phyloP scores from a whole-genome alignment of 2,113 vertebrate species.

The Siphamia tubifer region DNA sequence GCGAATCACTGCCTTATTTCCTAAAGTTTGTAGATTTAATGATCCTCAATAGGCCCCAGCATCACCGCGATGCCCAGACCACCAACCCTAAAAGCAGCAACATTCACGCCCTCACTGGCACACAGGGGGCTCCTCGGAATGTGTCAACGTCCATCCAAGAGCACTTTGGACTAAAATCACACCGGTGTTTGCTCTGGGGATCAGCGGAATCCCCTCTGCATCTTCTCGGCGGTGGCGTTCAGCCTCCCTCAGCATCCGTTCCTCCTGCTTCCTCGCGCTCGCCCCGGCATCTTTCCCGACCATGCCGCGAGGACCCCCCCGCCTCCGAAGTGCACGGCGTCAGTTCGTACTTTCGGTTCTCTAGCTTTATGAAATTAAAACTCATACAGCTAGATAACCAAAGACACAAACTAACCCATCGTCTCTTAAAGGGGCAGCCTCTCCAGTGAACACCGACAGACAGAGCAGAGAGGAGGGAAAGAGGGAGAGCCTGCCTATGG shows the following conservation, averaged over 20 bases:
- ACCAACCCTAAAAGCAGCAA: neutral
- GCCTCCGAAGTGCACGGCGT: slow-evolving; percentile 73
- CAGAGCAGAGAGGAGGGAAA: neutral
- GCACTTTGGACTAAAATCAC: slow-evolving; percentile 3
- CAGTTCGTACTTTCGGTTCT: slow-evolving; percentile 97
- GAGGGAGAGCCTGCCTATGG: slow-evolving; percentile 30
- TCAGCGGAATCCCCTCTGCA: slow-evolving; percentile 3
- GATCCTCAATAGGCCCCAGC: slow-evolving; percentile 27
- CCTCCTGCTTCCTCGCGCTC: slow-evolving; percentile 27
- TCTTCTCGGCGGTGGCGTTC: slow-evolving; percentile 38
- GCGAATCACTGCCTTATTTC: neutral
- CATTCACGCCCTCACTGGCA: slow-evolving; percentile 30
- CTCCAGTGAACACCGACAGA: slow-evolving; percentile 46
- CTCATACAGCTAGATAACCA: slow-evolving; percentile 99
- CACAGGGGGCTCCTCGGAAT: slow-evolving; percentile 20
- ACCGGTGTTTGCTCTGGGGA: neutral
- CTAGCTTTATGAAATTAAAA: slow-evolving; percentile 99
- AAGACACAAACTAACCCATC: slow-evolving; percentile 91
- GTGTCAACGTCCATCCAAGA: neutral
- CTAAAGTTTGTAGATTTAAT: slow-evolving; percentile 39
- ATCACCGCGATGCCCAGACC: slow-evolving; percentile 30
- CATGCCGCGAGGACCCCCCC: slow-evolving; percentile 36
- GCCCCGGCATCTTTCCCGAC: slow-evolving; percentile 40
- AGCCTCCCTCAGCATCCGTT: slow-evolving; percentile 54
- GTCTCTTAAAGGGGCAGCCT: slow-evolving; percentile 81